Conservation (phyloP, 2,888 invertebrate genomes). For the Drosophila pegasa region DNA sequence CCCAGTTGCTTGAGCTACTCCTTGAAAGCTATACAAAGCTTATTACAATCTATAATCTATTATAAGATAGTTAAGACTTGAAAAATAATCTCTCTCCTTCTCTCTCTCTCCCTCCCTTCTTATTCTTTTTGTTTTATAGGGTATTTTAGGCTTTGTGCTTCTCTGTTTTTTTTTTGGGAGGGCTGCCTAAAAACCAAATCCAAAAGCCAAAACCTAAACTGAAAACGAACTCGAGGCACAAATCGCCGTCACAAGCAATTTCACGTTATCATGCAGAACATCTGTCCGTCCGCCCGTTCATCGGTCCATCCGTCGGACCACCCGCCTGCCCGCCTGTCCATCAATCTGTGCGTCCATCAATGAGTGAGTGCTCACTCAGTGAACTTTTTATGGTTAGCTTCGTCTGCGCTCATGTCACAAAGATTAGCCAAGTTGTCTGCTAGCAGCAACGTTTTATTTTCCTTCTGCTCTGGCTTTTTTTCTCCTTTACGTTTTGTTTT, state of each 20-base stretch:
- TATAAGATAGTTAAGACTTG: background rate
- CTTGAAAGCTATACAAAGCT: background rate
- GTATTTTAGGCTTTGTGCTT: constrained; percentile 3
- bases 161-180: constrained; percentile 2
- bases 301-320: constrained; percentile 10
- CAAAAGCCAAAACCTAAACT: constrained; percentile 27
- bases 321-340: constrained; percentile 20
- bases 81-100: background rate
- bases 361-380: constrained; percentile 32
- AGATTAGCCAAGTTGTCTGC: constrained; percentile 65
- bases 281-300: constrained; percentile 1
- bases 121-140: background rate
- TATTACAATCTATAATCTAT: background rate
- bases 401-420: constrained; percentile 46
- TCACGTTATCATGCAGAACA: constrained; percentile 45
- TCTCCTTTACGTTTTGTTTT: background rate
- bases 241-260: constrained; percentile 42
- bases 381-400: constrained; percentile 7
- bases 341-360: constrained; percentile 26
- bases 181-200: background rate
- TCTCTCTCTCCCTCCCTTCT: background rate
- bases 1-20: background rate
- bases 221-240: constrained; percentile 34
- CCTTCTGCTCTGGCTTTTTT: background rate
- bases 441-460: constrained; percentile 22